phyloP scores from a whole-genome alignment of 2,113 vertebrate species.

The Pterophyllum scalare region DNA sequence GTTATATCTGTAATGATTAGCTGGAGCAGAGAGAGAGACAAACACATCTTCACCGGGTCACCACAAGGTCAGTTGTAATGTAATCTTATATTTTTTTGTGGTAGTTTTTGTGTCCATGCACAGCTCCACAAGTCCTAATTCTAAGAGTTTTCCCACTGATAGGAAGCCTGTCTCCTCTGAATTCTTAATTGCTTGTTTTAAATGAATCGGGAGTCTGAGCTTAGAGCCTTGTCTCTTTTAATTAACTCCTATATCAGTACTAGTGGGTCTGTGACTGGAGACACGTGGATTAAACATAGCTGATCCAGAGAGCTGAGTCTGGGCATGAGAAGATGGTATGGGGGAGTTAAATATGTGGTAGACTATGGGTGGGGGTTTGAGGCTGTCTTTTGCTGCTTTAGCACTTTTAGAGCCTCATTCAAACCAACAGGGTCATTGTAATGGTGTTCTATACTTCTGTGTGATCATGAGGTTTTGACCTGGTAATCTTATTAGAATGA shows the following conservation, averaged over 20 bases:
- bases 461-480: conserved; percentile 32
- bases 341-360: conserved; percentile 13
- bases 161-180: conserved; percentile 7
- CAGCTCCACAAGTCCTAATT: not conserved
- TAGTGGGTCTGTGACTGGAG: conserved; percentile 54
- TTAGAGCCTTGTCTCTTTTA: conserved; percentile 45
- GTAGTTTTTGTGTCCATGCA: not conserved
- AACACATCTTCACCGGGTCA: not conserved
- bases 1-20: conserved; percentile 38
- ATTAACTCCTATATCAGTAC: conserved; percentile 59
- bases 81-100: not conserved
- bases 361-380: not conserved
- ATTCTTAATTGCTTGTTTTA: conserved; percentile 38
- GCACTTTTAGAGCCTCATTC: conserved; percentile 34
- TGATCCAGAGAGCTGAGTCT: conserved; percentile 6
- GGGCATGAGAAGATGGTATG: not conserved
- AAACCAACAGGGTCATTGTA: conserved; percentile 26
- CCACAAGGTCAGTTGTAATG: not conserved
- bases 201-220: conserved; percentile 35
- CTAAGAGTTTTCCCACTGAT: conserved; percentile 3
- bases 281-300: conserved; percentile 22
- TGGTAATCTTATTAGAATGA: conserved; percentile 50
- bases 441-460: conserved; percentile 28
- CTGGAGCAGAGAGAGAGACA: conserved; percentile 18
- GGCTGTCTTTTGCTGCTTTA: conserved; percentile 34